Conservation (phyloP, 2,797 vertebrate species). For the Sebastes steindachneri region DNA sequence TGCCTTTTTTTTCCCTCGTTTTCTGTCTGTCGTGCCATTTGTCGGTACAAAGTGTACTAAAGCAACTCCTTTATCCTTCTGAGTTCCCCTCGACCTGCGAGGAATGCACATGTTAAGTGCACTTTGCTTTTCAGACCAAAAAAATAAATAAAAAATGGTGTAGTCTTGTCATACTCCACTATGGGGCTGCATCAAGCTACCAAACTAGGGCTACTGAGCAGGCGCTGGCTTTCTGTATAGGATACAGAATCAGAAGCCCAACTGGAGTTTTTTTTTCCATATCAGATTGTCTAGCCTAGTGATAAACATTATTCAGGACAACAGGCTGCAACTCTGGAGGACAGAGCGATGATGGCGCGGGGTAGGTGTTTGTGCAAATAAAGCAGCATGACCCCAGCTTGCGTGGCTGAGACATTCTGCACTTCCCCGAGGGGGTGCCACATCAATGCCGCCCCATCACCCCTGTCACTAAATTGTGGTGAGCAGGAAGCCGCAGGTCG, state of each 20-base stretch:
- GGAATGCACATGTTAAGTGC: conserved; percentile 15
- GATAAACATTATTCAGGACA: neutral
- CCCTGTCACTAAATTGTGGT: conserved; percentile 47
- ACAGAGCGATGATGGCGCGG: neutral
- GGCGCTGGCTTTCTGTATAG: neutral
- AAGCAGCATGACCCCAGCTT: conserved; percentile 35
- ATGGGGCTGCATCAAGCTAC: conserved; percentile 3
- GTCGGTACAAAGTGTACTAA: neutral
- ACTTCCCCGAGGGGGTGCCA: conserved; percentile 33
- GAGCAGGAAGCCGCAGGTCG: conserved; percentile 39
- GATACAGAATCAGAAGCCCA: neutral
- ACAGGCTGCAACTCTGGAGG: conserved; percentile 21
- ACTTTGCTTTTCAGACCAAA: conserved; percentile 31
- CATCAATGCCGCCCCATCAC: conserved; percentile 57
- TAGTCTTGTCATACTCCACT: neutral
- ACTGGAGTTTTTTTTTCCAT: neutral
- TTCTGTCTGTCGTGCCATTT: neutral
- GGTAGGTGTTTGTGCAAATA: conserved; percentile 5
- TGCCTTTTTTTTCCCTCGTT: neutral
- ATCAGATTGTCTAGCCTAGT: neutral
- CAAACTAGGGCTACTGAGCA: conserved; percentile 13
- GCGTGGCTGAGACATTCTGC: conserved; percentile 52
- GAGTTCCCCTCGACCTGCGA: neutral
- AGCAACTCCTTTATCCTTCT: neutral
- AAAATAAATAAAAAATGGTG: neutral